Conservation (phyloP, 2,797 vertebrate genomes). For the Macrochelys suwanniensis region DNA sequence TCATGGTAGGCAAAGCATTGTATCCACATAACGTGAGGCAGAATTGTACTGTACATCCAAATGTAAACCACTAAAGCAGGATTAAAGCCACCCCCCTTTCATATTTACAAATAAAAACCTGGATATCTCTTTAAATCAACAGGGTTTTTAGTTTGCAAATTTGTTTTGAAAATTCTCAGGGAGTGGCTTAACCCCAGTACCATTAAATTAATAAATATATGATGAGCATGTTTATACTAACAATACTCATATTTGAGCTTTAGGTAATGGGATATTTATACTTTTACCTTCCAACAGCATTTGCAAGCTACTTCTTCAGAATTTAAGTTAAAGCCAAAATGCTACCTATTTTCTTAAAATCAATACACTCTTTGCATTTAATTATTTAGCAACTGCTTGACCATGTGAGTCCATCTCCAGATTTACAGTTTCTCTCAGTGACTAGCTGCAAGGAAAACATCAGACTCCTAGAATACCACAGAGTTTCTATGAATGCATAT, state of each 20-base stretch:
- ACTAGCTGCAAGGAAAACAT: neutral
- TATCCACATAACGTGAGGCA: neutral
- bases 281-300: neutral
- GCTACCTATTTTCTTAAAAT: neutral
- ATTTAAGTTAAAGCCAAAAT: neutral
- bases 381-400: neutral
- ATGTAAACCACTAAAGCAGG: neutral
- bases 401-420: neutral
- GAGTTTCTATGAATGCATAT: neutral
- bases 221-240: neutral
- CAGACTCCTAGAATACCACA: neutral
- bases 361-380: neutral
- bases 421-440: neutral
- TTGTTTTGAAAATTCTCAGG: neutral
- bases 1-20: neutral
- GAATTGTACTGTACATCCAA: fast-evolving
- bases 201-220: neutral
- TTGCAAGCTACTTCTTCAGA: neutral
- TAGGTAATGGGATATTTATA: neutral
- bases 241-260: neutral
- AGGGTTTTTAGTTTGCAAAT: neutral
- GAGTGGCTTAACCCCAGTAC: neutral
- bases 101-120: neutral
- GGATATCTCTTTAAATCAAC: neutral
- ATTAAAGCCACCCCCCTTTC: neutral